These are phyloP conservation scores for Gasteruption jaculator DNA, from an alignment of 2,888 invertebrate species.

Conservation along the genomic window DNA sequence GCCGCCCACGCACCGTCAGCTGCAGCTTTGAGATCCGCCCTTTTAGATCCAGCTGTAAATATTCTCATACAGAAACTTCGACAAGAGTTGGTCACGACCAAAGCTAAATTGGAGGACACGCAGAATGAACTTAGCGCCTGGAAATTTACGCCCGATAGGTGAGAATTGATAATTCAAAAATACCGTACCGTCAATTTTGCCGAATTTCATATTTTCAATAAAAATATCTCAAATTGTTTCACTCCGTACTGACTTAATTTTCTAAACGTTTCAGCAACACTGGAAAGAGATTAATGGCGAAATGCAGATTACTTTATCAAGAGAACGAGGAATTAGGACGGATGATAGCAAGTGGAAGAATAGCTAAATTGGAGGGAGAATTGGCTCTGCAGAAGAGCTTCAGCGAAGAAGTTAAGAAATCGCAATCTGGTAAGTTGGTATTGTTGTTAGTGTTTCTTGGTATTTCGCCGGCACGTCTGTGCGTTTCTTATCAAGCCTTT, in stretches of 20 bases:
- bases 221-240: neutral
- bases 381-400: conserved; percentile 92
- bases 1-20: conserved; percentile 78
- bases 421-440: conserved; percentile 93
- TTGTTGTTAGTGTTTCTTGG: neutral
- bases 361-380: conserved; percentile 94
- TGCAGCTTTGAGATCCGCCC: conserved; percentile 71
- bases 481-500: no score
- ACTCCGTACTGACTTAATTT: conserved; percentile 9
- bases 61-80: conserved; percentile 86
- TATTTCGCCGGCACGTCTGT: neutral
- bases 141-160: conserved; percentile 99
- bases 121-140: conserved; percentile 97
- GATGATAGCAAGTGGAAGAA: conserved; percentile 89
- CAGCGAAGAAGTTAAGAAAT: conserved; percentile 93
- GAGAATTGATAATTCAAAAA: conserved; percentile 14
- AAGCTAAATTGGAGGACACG: conserved; percentile 90
- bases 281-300: conserved; percentile 96
- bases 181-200: no score
- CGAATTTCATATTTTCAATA: neutral
- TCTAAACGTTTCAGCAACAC: conserved; percentile 66
- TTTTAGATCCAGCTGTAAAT: conserved; percentile 95
- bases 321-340: conserved; percentile 97
- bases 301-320: conserved; percentile 89
- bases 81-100: conserved; percentile 83